phyloP scores from a whole-genome alignment of 92 coral and sea anemone species.

The Anthopleura xanthogrammica region DNA sequence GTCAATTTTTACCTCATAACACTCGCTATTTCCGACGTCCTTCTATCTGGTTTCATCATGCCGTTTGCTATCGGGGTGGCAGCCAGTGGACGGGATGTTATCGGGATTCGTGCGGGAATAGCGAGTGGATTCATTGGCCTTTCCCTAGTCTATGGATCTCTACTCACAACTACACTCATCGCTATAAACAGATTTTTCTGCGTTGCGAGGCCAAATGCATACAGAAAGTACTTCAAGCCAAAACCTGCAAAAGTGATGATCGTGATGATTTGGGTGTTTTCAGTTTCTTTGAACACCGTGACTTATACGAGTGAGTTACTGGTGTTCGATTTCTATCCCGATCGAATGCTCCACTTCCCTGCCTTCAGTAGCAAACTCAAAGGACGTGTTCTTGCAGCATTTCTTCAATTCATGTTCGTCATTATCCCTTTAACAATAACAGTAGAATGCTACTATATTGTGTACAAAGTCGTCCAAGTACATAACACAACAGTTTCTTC shows the following conservation, averaged over 20 bases:
- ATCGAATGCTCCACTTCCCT: background rate
- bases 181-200: constrained; percentile 30
- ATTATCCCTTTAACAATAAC: constrained; percentile 23
- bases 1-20: constrained; percentile 22
- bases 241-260: constrained; percentile 17
- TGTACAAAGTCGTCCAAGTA: constrained; percentile 28
- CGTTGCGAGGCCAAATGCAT: constrained; percentile 18
- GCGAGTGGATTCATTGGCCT: constrained; percentile 15
- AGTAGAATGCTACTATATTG: constrained; percentile 32
- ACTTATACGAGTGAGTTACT: background rate
- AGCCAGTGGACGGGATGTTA: constrained; percentile 5
- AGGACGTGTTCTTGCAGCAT: background rate
- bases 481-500: background rate
- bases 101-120: background rate
- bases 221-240: constrained; percentile 27
- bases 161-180: constrained; percentile 22
- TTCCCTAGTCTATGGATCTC: constrained; percentile 21
- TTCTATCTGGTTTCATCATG: constrained; percentile 11
- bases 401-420: constrained; percentile 14
- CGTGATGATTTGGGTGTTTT: background rate
- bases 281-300: background rate
- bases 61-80: constrained; percentile 14
- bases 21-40: constrained; percentile 30
- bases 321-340: constrained; percentile 20
- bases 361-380: constrained; percentile 3